Evolutionary conservation across 2,888 invertebrate species (phyloP), one percentile per base, ranked within the genome.

Genomic region (Himalopsyche kuldschensis): DNA sequence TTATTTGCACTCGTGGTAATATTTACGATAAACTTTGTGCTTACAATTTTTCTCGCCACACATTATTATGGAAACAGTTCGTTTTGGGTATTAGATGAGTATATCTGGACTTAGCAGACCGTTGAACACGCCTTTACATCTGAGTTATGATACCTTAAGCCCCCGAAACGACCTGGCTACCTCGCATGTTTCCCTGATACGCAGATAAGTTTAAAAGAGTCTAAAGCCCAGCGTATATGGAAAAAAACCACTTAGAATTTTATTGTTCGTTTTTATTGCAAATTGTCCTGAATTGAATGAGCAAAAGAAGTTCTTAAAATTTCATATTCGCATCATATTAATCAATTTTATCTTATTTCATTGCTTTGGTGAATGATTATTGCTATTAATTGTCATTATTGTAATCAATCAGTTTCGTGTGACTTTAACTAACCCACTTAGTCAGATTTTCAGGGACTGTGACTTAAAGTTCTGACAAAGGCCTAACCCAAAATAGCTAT

Each of bases 21-120:
- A 41, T 41, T 41, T 15, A 1, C 15, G 3, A 15, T 41, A 41
- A 3, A 15, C 15, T 35, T 41, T 3, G 4, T 5, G 27, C 15
- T 69, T 20, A 63, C 11, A 24, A 27, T 79, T 32, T 83, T 82
- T 78, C 78, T 30, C 82, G 47, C 69, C 84, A 84, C 46, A 75
- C 79, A 30, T 32, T 80, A 75, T 46, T 46, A 79, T n/a, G 27
- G 80, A 20, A 79, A 75, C 75, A 80, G 85, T 79, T 75, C 79
- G 79, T 75, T 78, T 35, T 69, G 80, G 77, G 85, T 82, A 82
- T 84, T 85, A 85, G 82, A 84, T 81, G 81, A 80, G 85, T 85
- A 84, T 86, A 86, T 86, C 86, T 86, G 86, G 85, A 86, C 86
- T 86, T 86, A 86, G 86, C 86, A 86, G 86, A 83, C 86, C 86